These are phyloP conservation scores for Drosophila cracens DNA, from an alignment of 2,888 invertebrate species.

Conservation along the genomic window DNA sequence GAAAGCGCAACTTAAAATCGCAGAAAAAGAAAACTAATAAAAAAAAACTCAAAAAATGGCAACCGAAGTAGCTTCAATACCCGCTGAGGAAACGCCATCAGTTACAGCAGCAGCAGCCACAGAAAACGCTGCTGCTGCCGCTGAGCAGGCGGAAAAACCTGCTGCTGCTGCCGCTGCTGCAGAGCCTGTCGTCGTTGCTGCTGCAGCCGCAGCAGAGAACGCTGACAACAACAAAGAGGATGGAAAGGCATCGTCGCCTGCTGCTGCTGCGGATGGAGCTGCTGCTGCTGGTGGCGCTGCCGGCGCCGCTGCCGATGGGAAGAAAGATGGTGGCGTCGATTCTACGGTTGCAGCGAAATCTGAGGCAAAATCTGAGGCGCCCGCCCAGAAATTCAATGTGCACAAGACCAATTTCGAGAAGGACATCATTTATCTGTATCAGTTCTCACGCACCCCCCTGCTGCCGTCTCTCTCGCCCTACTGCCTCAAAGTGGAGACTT, in stretches of 20 bases:
- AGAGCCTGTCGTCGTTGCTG: conserved; percentile 84
- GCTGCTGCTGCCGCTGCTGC: conserved; percentile 55
- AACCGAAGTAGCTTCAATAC: conserved; percentile 88
- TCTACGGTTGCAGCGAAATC: conserved; percentile 64
- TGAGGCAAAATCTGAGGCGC: conserved; percentile 86
- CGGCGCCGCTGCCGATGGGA: conserved; percentile 81
- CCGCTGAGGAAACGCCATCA: conserved; percentile 85
- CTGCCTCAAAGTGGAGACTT: conserved; percentile 98
- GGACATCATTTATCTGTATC: conserved; percentile 97
- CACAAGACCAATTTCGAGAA: conserved; percentile 95
- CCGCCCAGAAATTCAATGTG: conserved; percentile 91
- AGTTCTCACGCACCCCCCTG: conserved; percentile 95
- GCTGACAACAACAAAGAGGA: conserved; percentile 85
- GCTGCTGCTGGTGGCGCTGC: conserved; percentile 77
- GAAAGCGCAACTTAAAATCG: conserved; percentile 62
- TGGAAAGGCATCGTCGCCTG: conserved; percentile 84
- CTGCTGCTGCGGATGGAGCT: conserved; percentile 63
- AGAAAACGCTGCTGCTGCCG: conserved; percentile 72
- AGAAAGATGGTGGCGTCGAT: conserved; percentile 15
- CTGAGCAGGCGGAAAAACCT: conserved; percentile 65
- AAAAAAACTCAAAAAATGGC: conserved; percentile 87
- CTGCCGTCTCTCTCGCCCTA: conserved; percentile 96
- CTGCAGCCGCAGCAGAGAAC: conserved; percentile 61
- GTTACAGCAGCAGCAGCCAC: conserved; percentile 83
- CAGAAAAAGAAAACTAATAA: conserved; percentile 35